A percentile compares a stretch with the other conserved stretches of the same genome.
phyloP scores from a whole-genome alignment of 2,888 invertebrate species.

The Bombylius major region DNA sequence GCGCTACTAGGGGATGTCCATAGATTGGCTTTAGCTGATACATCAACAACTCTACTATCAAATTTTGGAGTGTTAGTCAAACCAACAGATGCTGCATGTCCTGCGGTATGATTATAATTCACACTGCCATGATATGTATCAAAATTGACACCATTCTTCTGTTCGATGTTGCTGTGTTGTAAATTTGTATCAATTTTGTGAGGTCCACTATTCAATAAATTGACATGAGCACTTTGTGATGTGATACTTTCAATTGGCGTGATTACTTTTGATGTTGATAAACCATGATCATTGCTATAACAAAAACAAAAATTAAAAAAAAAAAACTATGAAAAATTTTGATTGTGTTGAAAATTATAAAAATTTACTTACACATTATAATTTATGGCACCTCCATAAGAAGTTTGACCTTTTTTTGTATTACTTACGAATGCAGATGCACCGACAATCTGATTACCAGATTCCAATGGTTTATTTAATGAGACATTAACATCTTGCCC shows the following conservation, averaged over 20 bases:
- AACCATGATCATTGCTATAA: conserved; percentile 22
- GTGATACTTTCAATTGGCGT: conserved; percentile 19
- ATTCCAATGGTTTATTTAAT: no score
- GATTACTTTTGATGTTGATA: conserved; percentile 22
- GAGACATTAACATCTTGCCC: no score
- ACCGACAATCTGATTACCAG: no score
- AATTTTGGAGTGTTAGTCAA: conserved; percentile 22
- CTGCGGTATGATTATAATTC: conserved; percentile 18
- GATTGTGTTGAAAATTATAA: not conserved
- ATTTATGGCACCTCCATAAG: no score
- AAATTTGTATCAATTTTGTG: conserved; percentile 20
- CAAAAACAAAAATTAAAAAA: not conserved
- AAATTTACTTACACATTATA: not conserved
- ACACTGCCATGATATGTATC: conserved; percentile 24
- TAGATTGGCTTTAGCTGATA: conserved; percentile 22
- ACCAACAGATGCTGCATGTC: conserved; percentile 22
- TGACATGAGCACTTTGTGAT: conserved; percentile 17
- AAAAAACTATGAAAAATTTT: not conserved
- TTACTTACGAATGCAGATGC: no score
- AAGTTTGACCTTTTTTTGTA: no score
- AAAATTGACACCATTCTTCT: conserved; percentile 19
- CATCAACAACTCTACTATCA: conserved; percentile 20
- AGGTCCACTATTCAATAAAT: conserved; percentile 19
- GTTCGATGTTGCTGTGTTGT: conserved; percentile 19
- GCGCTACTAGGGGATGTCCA: conserved; percentile 21